Evolutionary conservation across 1,140 invertebrate genomes (phyloP).

Genomic region (Bilobella aurantiaca): DNA sequence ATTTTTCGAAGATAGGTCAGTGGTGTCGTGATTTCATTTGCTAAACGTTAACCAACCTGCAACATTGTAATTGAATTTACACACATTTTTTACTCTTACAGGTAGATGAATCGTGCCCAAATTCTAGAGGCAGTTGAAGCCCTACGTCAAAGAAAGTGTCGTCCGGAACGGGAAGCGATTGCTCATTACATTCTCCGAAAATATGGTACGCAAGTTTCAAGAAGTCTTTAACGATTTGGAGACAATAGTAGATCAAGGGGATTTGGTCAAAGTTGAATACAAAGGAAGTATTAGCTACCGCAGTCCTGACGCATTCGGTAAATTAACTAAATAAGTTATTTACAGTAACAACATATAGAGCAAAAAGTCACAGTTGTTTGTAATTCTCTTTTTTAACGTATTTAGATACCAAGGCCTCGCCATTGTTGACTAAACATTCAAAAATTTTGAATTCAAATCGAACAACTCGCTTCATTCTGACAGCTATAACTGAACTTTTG

Average conservation of each 20-base stretch:
- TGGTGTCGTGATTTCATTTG: too few relatives aligned
- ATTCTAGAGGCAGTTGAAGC: constrained; percentile 77
- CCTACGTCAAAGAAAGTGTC: constrained; percentile 64
- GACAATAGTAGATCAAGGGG: constrained; percentile 59
- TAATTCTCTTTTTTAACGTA: constrained; percentile 44
- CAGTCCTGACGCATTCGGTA: constrained; percentile 52
- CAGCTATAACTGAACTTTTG: constrained; percentile 56
- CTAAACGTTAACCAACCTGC: not conserved
- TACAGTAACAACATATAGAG: too few relatives aligned
- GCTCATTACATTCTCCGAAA: not conserved
- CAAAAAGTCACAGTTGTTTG: constrained; percentile 32
- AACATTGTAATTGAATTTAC: not conserved
- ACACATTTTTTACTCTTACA: not conserved
- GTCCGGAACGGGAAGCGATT: constrained; percentile 63
- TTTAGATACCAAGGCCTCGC: constrained; percentile 28
- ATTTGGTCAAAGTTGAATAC: constrained; percentile 72
- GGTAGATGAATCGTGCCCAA: constrained; percentile 36
- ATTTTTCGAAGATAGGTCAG: too few relatives aligned
- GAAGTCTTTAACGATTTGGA: constrained; percentile 64
- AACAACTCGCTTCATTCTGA: constrained; percentile 48
- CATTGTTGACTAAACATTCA: constrained; percentile 40
- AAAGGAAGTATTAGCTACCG: constrained; percentile 73
- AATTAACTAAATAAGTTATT: too few relatives aligned
- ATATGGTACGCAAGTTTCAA: constrained; percentile 42
- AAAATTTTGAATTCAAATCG: constrained; percentile 39